Percentiles rank a stretch among this genome's conserved stretches.
These are phyloP conservation scores for Cantharis nigra DNA, from an alignment of 2,888 invertebrate genomes.

Conservation along the genomic window DNA sequence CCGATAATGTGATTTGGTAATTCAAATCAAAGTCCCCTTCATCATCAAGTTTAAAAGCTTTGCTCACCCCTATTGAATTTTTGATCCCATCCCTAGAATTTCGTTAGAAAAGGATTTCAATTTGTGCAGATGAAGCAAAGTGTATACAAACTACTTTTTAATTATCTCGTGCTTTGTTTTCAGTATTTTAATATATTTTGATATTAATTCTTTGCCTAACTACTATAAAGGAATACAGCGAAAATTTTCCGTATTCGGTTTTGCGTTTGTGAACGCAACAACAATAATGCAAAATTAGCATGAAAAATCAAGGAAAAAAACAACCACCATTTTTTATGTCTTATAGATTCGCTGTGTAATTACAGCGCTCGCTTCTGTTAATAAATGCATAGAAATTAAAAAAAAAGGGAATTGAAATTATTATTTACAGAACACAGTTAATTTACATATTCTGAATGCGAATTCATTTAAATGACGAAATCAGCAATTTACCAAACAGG, in stretches of 20 bases:
- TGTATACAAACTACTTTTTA: not conserved
- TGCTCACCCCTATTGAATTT: constrained; percentile 44
- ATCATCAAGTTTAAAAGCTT: constrained; percentile 44
- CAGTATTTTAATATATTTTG: not conserved
- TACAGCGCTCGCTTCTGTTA: constrained; percentile 5
- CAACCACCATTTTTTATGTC: not conserved
- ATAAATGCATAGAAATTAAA: not conserved
- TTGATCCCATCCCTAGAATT: constrained; percentile 38
- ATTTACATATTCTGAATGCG: constrained; percentile 31
- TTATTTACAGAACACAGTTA: constrained; percentile 25
- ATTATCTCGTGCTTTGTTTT: not conserved
- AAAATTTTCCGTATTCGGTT: not conserved
- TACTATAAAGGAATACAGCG: not conserved
- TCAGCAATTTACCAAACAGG: constrained; percentile 14
- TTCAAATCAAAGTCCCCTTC: constrained; percentile 44
- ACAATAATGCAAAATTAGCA: not conserved
- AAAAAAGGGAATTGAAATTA: constrained; percentile 1
- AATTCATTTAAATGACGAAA: constrained; percentile 18
- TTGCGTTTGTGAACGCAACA: not conserved
- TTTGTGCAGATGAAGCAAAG: constrained; percentile 3
- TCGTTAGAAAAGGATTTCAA: constrained; percentile 3
- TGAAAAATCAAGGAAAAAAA: not conserved
- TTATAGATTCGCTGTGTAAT: constrained; percentile 11
- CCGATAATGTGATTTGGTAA: constrained; percentile 47
- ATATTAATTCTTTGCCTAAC: not conserved